Conservation (phyloP, 2,888 invertebrate genomes). For the Eledone cirrhosa region DNA sequence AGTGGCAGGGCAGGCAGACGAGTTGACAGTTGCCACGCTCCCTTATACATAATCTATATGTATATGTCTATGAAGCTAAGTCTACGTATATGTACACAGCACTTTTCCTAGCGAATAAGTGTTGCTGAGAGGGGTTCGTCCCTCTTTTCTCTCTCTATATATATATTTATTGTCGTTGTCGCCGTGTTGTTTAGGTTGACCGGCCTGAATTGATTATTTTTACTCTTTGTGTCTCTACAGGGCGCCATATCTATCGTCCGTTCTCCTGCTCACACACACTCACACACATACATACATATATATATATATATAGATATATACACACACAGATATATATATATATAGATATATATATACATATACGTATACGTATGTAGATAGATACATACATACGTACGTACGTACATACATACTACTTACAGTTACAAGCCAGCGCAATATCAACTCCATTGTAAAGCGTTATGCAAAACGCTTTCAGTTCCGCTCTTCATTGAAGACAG, state of each 20-base stretch:
- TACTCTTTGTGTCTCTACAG: slow-evolving; percentile 33
- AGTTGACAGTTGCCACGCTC: not conserved
- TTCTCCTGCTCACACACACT: slow-evolving; percentile 8
- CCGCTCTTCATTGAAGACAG: too few relatives aligned
- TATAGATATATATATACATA: not conserved
- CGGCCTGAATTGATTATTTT: slow-evolving; percentile 34
- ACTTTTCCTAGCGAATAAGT: too few relatives aligned
- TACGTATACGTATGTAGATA: not conserved
- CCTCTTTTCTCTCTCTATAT: not conserved
- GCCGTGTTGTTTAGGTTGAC: slow-evolving; percentile 29
- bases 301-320: not conserved
- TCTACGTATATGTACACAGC: too few relatives aligned
- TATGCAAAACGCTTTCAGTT: too few relatives aligned
- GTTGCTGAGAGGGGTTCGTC: not conserved
- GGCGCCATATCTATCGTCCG: slow-evolving; percentile 27
- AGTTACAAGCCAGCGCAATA: too few relatives aligned
- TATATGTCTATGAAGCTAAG: not conserved
- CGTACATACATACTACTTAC: too few relatives aligned
- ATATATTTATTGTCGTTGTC: slow-evolving; percentile 3
- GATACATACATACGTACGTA: not conserved
- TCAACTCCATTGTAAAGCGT: too few relatives aligned
- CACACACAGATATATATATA: not conserved
- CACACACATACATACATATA: not conserved
- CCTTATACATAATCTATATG: not conserved
- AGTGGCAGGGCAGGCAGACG: not conserved